A percentile compares a stretch with the other conserved stretches of the same genome.
phyloP scores from a whole-genome alignment of 2,113 vertebrate species.

The Oryzias celebensis region DNA sequence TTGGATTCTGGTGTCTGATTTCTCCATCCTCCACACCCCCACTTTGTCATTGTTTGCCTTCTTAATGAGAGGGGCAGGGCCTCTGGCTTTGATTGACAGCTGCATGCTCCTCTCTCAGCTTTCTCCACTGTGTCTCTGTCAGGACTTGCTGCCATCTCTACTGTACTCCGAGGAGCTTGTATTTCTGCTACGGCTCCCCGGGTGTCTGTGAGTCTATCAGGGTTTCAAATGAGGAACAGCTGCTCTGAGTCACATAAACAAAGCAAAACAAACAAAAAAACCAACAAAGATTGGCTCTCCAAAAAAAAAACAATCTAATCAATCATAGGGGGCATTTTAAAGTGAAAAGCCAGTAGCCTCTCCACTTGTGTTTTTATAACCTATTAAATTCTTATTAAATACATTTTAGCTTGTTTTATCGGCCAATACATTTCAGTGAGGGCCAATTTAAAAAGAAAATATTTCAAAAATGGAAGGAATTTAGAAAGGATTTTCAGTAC shows the following conservation, averaged over 20 bases:
- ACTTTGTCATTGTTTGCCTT: slow-evolving; percentile 88
- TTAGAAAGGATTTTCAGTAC: too few species aligned
- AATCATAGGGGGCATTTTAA: too few species aligned
- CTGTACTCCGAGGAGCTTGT: slow-evolving; percentile 34
- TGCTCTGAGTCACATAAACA: background rate
- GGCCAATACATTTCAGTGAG: too few species aligned
- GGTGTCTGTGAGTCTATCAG: slow-evolving; percentile 1
- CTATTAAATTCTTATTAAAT: too few species aligned
- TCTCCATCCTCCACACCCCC: slow-evolving; percentile 78
- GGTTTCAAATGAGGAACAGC: background rate
- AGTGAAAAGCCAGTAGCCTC: too few species aligned
- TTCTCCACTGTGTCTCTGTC: slow-evolving; percentile 12
- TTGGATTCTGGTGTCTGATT: slow-evolving; percentile 82
- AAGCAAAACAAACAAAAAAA: background rate
- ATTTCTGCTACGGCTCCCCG: slow-evolving; percentile 3
- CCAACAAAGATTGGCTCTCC: too few species aligned
- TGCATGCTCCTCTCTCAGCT: slow-evolving; percentile 66
- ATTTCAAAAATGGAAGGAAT: too few species aligned
- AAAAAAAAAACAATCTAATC: too few species aligned
- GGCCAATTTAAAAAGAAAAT: too few species aligned
- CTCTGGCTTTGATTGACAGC: slow-evolving; percentile 86
- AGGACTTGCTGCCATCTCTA: slow-evolving; percentile 3
- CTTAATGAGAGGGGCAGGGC: slow-evolving; percentile 95
- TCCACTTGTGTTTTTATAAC: too few species aligned
- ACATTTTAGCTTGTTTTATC: too few species aligned